Evolutionary conservation across 2,113 vertebrate species (phyloP), one percentile per base, ranked within the genome.

Genomic region (Gnathonemus longibarbis): DNA sequence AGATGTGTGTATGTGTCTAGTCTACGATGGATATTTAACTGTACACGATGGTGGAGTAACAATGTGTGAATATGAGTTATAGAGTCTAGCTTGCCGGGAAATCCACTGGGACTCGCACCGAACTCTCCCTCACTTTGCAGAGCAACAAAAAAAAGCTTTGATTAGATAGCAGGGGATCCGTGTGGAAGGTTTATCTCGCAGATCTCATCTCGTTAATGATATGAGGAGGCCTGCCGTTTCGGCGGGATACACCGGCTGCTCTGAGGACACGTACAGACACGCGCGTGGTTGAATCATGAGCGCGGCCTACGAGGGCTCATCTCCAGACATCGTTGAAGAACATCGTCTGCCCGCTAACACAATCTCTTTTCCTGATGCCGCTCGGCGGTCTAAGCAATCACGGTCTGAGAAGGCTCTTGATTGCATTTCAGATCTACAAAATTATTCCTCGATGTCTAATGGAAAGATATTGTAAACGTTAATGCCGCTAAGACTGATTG

Each of bases 181-280:
- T 39, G n/a, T 21, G 53, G 84, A 49, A 77, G 62, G 66, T 90
- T 53, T 90, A 88, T 90, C 90, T 56, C 21, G 48, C 86, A 46
- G 62, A 24, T 66, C 77, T 83, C 42, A 39, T 70, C 49, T 48
- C 42, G 10, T 35, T 88, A 90, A 90, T 62, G 70, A 56, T 90
- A 84, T 21, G 50, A 84, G 74, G 48, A 88, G 87, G 86, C 74
- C 50, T 83, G 74, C 42, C 52, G 50, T 88, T 88, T 90, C 74
- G 31, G 70, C n/a, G 17, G 86, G 84, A 88, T 83, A 58, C 52
- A 62, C 58, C 21, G n/a, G 58, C 85, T 21, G 50, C 27, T 19
- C 85, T 17, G 27, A 87, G 49, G 48, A 52, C 15, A 27, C 17
- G 19, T 15, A 83, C 80, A 8, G 11, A 46, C 19, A 53, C 31